Base-by-base conservation (phyloP, 2,797 vertebrate species). In the Luscinia luscinia region DNA sequence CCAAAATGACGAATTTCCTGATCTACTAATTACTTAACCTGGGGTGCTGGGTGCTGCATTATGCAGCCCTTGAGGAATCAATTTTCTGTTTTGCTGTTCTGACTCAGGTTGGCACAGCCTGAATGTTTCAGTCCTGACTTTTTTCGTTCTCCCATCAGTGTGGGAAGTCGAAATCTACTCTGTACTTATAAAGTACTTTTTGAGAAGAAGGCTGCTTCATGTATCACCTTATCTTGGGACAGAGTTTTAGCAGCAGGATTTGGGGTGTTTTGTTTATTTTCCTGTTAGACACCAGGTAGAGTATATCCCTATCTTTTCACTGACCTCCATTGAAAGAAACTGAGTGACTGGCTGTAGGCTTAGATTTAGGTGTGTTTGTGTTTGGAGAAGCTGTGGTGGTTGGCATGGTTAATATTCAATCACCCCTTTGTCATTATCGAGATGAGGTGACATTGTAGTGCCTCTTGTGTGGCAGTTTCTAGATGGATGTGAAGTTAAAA, bases 101-200 rank as follows among this genome's bases (percentile, higher is more conserved):
- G 62, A 55, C 36, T 91, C 1, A 0, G 15, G 21, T n/a, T 4
- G 5, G 40, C 5, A 5, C 2, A 7, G 11, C 40, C 34, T 0
- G 2, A 69, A 40, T 23, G 11, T 15, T 73, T 93, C 23, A 36
- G 30, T 43, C n/a, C 46, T 81, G 58, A 27, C 8, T 81, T 61
- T 27, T n/a, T 82, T 69, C 15, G 61, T 81, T 68, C 27, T 40
- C 49, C 32, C 0, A 5, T 68, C 2, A 12, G 21, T 24, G 34
- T 0, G 0, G 30, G 62, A 88, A 84, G 52, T 43, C 2, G 13
- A 75, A 54, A 81, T 48, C 73, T 62, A 10, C 9, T 52, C 45
- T n/a, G 15, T 18, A 30, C 49, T 28, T 59, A 24, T 2, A 30
- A 89, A 77, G 38, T 32, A 19, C 90, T 83, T 38, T 41, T 40